Evolutionary conservation across 2,888 invertebrate genomes (phyloP), one percentile per base, ranked within the genome.

Genomic region (Tenthredo distinguenda): DNA sequence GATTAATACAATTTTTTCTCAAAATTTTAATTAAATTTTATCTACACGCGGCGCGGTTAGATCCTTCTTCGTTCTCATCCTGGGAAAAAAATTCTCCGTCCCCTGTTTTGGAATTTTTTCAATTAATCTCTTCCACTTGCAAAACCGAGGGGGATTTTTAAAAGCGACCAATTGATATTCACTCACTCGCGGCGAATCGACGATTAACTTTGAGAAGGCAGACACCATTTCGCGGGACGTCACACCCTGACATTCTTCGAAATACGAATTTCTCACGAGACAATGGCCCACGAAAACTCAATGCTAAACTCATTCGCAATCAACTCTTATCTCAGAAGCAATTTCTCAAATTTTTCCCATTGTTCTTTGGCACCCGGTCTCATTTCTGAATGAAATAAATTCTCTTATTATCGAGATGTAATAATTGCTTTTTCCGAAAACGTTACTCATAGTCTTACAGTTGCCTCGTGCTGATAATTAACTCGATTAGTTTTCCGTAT

Each of bases 91-190:
- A 31, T 10, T 26, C 18, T 43, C 31, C 47, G 34, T 34, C 6
- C 55, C 31, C 50, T 50, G 77, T 77, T 65, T 81, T 62, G 62
- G 81, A 81, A 81, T 77, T 77, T 77, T 77, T 77, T 77, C 77
- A 77, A 77, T 77, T 55, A 77, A 77, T 77, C 50, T 77, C n/a
- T 55, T 34, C 40, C 55, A 26, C 72, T 43, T 43, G 37, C 37
- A 47, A 62, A 40, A 81, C 18, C 31, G 34, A 62, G 34, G 31
- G 15, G 77, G 72, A 43, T 37, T 77, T 55, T 77, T 10, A 77
- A 47, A 77, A 31, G n/a, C 50, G 15, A 31, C 77, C 50, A 55
- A 77, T 50, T 77, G 77, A 77, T 77, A 77, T 50, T 55, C 77
- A 77, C 47, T 77, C 31, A 50, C 55, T 47, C 77, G 43, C 40